Evolutionary conservation across 2,888 invertebrate genomes (phyloP), one percentile per base, ranked within the genome.

Genomic region (Mechanitis mazaeus): DNA sequence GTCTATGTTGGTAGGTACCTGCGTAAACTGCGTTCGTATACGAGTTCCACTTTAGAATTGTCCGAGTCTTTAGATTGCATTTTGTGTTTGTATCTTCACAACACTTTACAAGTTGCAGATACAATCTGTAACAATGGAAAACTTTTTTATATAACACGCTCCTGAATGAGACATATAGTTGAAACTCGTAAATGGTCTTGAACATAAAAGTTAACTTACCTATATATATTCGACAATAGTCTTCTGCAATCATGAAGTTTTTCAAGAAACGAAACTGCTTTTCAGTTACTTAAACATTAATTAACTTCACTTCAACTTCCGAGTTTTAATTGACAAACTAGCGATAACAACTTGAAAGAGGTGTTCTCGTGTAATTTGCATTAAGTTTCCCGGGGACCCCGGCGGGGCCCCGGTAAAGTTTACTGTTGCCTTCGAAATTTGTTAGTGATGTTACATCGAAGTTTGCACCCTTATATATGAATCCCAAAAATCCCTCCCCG

Each of bases 361-460:
- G 64, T 65, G 59, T 65, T 67, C 59, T 61, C 58, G 54, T 62
- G 7, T 50, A 50, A 31, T 63, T 55, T 59, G 60, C 60, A 65
- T 61, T 58, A 60, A 64, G 58, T 65, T 59, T 57, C 53, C 80
- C 80, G 84, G 87, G 85, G 82, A 74, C 68, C 70, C 70, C 65
- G 63, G 64, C 66, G 71, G 75, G 75, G 72, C 81, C 87, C 89
- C 87, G 84, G 81, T 76, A 80, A 71, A 78, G 79, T 81, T 75
- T 58, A 76, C 84, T 72, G 75, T 75, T 69, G 75, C 78, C 75
- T 71, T 74, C 68, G 67, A 68, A 74, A 75, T 82, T 85, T 73
- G 79, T 81, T 82, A 83, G 83, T 90, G 87, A 74, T 77, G 77
- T 75, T 69, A 45, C 60, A 61, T 61, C 63, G 59, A 63, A 61